Base-by-base conservation (phyloP, 2,888 invertebrate species). In the Cerceris rybyensis region DNA sequence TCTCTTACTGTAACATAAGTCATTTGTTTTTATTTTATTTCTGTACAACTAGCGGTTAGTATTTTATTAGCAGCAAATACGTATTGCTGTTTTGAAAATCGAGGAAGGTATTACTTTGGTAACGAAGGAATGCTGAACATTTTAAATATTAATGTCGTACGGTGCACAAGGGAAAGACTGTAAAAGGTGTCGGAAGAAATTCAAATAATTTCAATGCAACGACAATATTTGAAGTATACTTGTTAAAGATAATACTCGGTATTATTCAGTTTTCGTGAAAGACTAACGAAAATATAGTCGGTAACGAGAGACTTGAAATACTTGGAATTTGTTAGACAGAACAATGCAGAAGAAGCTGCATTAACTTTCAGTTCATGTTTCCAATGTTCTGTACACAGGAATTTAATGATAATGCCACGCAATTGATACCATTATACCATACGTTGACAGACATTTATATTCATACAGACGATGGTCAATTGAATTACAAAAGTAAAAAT, bases 151-250 rank as follows among this genome's bases (percentile, higher is more conserved):
- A 73, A 57, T 39, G 57, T 42, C 65, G 78, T 61, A 55, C 50
- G 8, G 39, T 73, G 72, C 73, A 70, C 73, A 68, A 69, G 64
- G 58, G 28, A 59, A 43, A 58, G 58, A 61, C 42, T 58, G 57
- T 81, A 68, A 61, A 70, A 54, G 71, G 57, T 78, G 54, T 8
- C 61, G 55, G 57, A 54, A 43, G 39, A 60, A 67, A 70, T 17
- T 71, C 71, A 76, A 41, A 63, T 70, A 74, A 80, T 78, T 80
- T 78, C 80, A 75, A 75, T 58, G 69, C 64, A 75, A 57, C 67
- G 73, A 82, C 78, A 84, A 84, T 84, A 82, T 79, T 71, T 49
- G 58, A 70, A 58, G 70, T 70, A 78, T 80, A 70, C 70, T 70
- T 70, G 55, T 68, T 78, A 74, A 46, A 74, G 67, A 75, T 61